Conservation (phyloP, 2,113 vertebrate species). For the Siniperca knerii region DNA sequence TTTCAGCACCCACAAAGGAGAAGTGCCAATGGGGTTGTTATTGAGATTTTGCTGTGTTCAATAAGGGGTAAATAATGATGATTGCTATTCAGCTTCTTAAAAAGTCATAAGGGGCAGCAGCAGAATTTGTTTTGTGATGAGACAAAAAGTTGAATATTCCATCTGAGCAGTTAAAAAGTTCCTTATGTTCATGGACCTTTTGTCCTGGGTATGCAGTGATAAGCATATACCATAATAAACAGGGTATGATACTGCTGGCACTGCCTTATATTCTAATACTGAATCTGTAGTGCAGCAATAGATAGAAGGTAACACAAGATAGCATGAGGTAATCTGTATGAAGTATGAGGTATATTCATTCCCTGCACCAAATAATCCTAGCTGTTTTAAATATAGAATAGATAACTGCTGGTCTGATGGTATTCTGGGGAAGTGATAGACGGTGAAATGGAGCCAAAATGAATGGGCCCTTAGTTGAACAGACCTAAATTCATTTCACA, state of each 20-base stretch:
- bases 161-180: constrained; percentile 50
- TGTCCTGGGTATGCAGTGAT: constrained; percentile 45
- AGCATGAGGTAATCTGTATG: constrained; percentile 75
- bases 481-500: constrained; percentile 78
- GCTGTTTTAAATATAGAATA: constrained; percentile 80
- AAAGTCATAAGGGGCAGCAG: background rate
- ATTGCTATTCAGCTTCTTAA: constrained; percentile 1
- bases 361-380: constrained; percentile 68
- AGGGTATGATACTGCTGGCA: constrained; percentile 47
- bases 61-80: constrained; percentile 23
- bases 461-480: constrained; percentile 73
- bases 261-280: constrained; percentile 61
- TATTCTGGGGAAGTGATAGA: constrained; percentile 72
- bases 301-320: constrained; percentile 68
- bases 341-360: constrained; percentile 67
- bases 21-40: background rate
- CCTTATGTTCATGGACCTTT: constrained; percentile 43
- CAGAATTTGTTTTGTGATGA: background rate
- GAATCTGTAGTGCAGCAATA: constrained; percentile 57
- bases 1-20: background rate
- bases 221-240: constrained; percentile 66
- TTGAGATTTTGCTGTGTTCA: constrained; percentile 19
- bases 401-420: constrained; percentile 72
- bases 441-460: constrained; percentile 74
- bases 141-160: constrained; percentile 36